phyloP scores from a whole-genome alignment of 1,140 invertebrate species.

The Bombus consobrinus region DNA sequence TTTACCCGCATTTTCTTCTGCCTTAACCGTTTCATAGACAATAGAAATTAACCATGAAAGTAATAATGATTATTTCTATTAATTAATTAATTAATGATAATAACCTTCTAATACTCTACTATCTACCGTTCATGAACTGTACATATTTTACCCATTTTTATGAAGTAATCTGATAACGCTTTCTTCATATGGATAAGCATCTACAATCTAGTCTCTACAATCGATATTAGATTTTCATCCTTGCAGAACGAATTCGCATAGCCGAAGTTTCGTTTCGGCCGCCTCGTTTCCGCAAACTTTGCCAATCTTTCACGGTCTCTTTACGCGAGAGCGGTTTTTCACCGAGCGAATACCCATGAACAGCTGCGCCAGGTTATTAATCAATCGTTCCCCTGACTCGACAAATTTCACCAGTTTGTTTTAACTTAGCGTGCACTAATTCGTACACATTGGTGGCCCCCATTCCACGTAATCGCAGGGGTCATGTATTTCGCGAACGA shows the following conservation, averaged over 20 bases:
- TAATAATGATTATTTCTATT: too few relatives aligned
- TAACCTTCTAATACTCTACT: neutral
- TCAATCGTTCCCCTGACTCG: constrained; percentile 12
- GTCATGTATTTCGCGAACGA: neutral
- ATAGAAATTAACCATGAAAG: too few relatives aligned
- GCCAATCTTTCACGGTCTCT: constrained; percentile 30
- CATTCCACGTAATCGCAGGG: neutral
- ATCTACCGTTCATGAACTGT: neutral
- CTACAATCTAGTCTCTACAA: too few relatives aligned
- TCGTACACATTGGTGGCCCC: neutral
- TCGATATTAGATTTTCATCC: constrained; percentile 22
- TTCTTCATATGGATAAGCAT: neutral
- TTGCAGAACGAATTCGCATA: neutral
- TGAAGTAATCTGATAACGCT: neutral
- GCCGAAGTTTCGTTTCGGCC: constrained; percentile 1
- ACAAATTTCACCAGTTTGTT: constrained; percentile 30
- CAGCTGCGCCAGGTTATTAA: constrained; percentile 44
- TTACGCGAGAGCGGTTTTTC: constrained; percentile 14
- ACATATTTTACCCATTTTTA: neutral
- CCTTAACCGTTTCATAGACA: too few relatives aligned
- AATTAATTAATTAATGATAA: too few relatives aligned
- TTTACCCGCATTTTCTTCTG: too few relatives aligned
- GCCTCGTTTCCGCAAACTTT: constrained; percentile 25
- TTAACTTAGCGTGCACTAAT: constrained; percentile 29
- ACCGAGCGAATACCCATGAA: neutral